Evolutionary conservation across 2,888 invertebrate genomes (phyloP), one percentile per base, ranked within the genome.

Genomic region (Escarpia spicata): DNA sequence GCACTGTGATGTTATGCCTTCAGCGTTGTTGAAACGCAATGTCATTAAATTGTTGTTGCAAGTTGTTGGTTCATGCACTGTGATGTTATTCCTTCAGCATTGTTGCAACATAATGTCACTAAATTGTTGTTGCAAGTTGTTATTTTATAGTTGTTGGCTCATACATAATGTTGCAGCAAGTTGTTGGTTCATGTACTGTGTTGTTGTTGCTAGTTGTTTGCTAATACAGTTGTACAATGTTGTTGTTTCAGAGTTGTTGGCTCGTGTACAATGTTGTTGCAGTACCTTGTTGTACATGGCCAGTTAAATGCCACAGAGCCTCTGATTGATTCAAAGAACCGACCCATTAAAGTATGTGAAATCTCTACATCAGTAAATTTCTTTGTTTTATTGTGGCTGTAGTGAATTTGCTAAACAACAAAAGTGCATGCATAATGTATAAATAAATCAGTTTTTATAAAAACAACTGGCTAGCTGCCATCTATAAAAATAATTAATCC

Each of bases 291-390:
- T 43, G 96, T 97, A 95, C 97, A 97, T 95, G 97, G 97, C 31
- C 96, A 97, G 92, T 96, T 98, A 75, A 96, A 97, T 45, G 96
- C 98, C 93, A 97, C 97, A 3, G 98, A 98, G 96, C 97, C 97
- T 26, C 97, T 98, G 93, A 97, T 98, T 9, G 98, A 98, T 96
- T 97, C 97, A 37, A 97, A 97, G 94, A 98, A 98, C 95, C 97
- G 97, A 95, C 97, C 98, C 0, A 97, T 98, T 45, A 97, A 97
- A 97, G 98, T 98, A 97, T 97, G 97, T 91, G 19, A 52, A 37
- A 8, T 44, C 31, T 43, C 15, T 8, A 91, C 75, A 75, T 26
- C 26, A 15, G 75, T 6, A 75, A 26, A n/a, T n/a, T 15, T 75
- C n/a, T 26, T 75, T 75, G 26, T 75, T 75, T 19, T 75, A 75